A percentile compares a stretch with the other conserved stretches of the same genome.
phyloP scores from a whole-genome alignment of 1,140 invertebrate genomes.

The Anastatus disparis region DNA sequence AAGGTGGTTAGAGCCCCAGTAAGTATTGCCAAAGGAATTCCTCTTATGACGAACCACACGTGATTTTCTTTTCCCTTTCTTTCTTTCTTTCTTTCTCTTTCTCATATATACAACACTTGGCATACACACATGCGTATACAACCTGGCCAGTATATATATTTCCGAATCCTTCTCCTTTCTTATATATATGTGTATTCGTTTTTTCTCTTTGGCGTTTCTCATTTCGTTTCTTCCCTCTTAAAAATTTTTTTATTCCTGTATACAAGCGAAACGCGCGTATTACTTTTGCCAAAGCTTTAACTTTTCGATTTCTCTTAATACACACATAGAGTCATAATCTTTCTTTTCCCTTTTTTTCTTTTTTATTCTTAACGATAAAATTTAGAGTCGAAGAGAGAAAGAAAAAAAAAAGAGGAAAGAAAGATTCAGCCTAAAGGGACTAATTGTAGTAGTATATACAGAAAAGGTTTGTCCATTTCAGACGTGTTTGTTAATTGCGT shows the following conservation, averaged over 20 bases:
- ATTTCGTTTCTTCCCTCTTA: constrained; percentile 36
- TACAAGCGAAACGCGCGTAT: too few relatives aligned
- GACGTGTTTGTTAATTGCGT: constrained; percentile 35
- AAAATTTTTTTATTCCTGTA: constrained; percentile 45
- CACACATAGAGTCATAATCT: constrained; percentile 28
- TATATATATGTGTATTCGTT: too few relatives aligned
- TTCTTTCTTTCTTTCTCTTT: too few relatives aligned
- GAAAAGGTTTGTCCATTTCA: constrained; percentile 27
- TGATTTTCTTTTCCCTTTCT: constrained; percentile 60
- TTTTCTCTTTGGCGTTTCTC: constrained; percentile 33
- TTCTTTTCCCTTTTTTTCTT: too few relatives aligned
- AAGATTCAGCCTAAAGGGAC: too few relatives aligned
- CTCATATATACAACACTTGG: too few relatives aligned
- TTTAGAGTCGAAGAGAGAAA: too few relatives aligned
- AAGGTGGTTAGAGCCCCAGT: not conserved
- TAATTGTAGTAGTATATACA: too few relatives aligned
- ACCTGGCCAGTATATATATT: too few relatives aligned
- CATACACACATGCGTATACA: not conserved
- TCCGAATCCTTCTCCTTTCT: not conserved
- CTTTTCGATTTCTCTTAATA: constrained; percentile 39
- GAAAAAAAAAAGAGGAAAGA: too few relatives aligned
- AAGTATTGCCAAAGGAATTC: constrained; percentile 57
- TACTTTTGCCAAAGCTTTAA: too few relatives aligned
- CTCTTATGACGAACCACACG: constrained; percentile 65
- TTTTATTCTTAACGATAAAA: constrained; percentile 32